Percentiles rank a stretch among this genome's conserved stretches.
These are phyloP conservation scores for Drosophila siamana DNA, from an alignment of 2,888 invertebrate species.

Conservation along the genomic window DNA sequence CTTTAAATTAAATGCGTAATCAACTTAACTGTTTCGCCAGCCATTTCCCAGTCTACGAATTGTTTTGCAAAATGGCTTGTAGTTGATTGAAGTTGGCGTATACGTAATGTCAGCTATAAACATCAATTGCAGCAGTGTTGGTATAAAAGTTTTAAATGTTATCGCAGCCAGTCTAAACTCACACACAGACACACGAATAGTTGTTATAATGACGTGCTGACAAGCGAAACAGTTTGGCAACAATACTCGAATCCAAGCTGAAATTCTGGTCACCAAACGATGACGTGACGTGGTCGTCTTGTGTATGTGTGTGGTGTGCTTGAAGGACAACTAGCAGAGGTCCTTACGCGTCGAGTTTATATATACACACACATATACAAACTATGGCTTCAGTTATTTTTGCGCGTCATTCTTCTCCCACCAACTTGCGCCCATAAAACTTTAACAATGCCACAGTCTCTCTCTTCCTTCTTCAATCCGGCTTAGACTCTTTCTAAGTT, in stretches of 20 bases:
- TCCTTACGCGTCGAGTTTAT: slow-evolving; percentile 23
- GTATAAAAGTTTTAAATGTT: slow-evolving; percentile 50
- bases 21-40: slow-evolving; percentile 44
- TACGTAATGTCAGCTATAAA: slow-evolving; percentile 53
- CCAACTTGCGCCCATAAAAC: slow-evolving; percentile 49
- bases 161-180: slow-evolving; percentile 27
- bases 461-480: not conserved
- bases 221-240: slow-evolving; percentile 47
- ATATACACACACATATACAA: not conserved
- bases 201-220: slow-evolving; percentile 37
- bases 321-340: slow-evolving; percentile 56
- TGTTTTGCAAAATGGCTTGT: not conserved
- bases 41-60: slow-evolving; percentile 1
- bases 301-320: not conserved
- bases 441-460: slow-evolving; percentile 3
- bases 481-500: not conserved
- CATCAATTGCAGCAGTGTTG: slow-evolving; percentile 43
- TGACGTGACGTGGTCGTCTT: slow-evolving; percentile 67
- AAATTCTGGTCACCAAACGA: slow-evolving; percentile 42
- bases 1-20: slow-evolving; percentile 67
- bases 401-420: slow-evolving; percentile 46
- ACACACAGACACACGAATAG: slow-evolving; percentile 13
- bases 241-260: slow-evolving; percentile 31
- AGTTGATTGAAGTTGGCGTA: slow-evolving; percentile 36
- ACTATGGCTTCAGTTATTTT: slow-evolving; percentile 33